Base-by-base conservation (phyloP, 1,140 invertebrate genomes). In the Spodoptera frugiperda region DNA sequence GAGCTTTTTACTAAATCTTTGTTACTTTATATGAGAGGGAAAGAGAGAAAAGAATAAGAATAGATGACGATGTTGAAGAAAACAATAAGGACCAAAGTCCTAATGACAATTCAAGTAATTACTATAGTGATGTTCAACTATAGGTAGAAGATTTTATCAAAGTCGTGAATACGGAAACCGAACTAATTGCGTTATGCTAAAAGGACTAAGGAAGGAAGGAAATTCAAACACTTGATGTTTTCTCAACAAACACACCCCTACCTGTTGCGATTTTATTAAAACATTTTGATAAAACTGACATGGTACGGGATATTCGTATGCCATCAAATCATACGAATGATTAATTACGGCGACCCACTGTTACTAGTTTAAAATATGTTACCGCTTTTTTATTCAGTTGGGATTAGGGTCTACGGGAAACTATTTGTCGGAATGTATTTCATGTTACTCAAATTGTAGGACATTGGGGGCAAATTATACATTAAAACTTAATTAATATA, bases 201-300 rank as follows among this genome's bases (percentile, higher is more conserved):
- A 4, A 11, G 9, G 1, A 5, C n/a, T 19, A 33, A 57, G 21
- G n/a, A 3, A 59, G 30, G 30, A 59, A 59, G 55, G 25, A n/a
- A 59, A 59, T 11, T 4, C 21, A 57, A 33, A 59, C 55, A 33
- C 25, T 59, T 15, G 12, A 59, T 59, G 55, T 59, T 59, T 39
- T 44, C 57, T 61, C 39, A 61, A 33, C 57, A 44, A 61, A 15
- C 33, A 39, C 19, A 39, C 4, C 57, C 30, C 57, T 33, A 61
- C 57, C 57, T 61, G 57, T 61, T 61, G 57, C 57, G 15, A 61
- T 61, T 61, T 61, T 61, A 61, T 59, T 59, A 59, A 39, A 59
- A 59, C 25, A 59, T 61, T 39, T 61, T 44, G 57, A 61, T 61
- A 61, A 61, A 61, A 61, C 30, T 33, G 57, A 39, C 30, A 61